Conservation (phyloP, 92 coral and sea anemone genomes). For the Isaurus tuberculatus region DNA sequence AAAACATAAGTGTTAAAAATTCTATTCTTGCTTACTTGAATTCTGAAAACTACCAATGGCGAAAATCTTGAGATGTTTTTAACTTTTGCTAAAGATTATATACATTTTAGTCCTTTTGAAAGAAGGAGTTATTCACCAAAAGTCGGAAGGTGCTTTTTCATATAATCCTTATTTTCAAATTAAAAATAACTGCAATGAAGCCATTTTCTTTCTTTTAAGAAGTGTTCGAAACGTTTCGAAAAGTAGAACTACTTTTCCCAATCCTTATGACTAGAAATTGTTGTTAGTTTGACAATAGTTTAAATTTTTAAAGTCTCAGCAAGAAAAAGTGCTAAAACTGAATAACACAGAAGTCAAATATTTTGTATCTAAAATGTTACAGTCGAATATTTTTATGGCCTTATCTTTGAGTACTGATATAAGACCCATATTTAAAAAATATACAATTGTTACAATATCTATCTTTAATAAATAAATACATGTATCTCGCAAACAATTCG, state of each 20-base stretch:
- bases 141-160: too few relatives aligned
- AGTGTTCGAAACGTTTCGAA: background rate
- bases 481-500: conserved; percentile 4
- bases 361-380: conserved; percentile 10
- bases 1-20: too few relatives aligned
- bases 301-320: background rate
- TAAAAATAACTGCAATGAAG: too few relatives aligned
- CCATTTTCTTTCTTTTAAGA: too few relatives aligned
- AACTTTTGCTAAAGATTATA: too few relatives aligned
- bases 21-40: too few relatives aligned
- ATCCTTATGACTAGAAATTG: too few relatives aligned
- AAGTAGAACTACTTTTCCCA: background rate
- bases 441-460: background rate
- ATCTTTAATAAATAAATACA: background rate
- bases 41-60: too few relatives aligned
- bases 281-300: background rate
- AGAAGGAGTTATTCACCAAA: too few relatives aligned
- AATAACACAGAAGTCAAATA: conserved; percentile 15
- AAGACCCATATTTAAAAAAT: conserved; percentile 27
- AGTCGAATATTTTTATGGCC: conserved; percentile 38
- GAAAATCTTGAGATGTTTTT: too few relatives aligned
- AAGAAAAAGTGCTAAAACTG: background rate
- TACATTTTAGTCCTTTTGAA: too few relatives aligned
- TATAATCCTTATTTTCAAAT: too few relatives aligned
- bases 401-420: conserved; percentile 2